Evolutionary conservation across 2,797 vertebrate species (phyloP).

Genomic region (Euthynnus affinis): DNA sequence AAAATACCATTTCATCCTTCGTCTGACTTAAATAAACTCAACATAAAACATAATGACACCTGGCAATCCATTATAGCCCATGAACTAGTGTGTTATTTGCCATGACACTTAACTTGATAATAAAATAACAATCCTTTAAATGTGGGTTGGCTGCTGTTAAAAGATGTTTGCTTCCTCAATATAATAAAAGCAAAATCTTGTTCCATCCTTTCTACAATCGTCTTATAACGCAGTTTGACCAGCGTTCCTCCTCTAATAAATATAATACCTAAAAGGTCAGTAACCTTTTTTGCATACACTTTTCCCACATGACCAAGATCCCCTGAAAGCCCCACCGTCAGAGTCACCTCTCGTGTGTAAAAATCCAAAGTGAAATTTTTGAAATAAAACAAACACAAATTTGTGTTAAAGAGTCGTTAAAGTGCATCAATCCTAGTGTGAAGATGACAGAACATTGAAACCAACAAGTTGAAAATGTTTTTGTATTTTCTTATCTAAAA

Average conservation of each 20-base stretch:
- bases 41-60: constrained; percentile 52
- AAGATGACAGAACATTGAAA: constrained; percentile 47
- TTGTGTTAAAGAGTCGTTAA: constrained; percentile 63
- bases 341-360: constrained; percentile 33
- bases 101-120: constrained; percentile 15
- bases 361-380: constrained; percentile 48
- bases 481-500: constrained; percentile 39
- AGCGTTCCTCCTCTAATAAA: constrained; percentile 73
- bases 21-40: constrained; percentile 66
- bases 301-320: constrained; percentile 40
- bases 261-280: constrained; percentile 75
- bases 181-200: constrained; percentile 34
- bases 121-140: constrained; percentile 53
- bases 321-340: constrained; percentile 33
- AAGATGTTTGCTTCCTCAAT: constrained; percentile 39
- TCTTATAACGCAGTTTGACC: constrained; percentile 48
- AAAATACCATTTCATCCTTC: constrained; percentile 39
- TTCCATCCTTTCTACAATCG: constrained; percentile 41
- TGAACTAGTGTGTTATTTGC: constrained; percentile 8
- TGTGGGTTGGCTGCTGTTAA: constrained; percentile 33
- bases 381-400: constrained; percentile 51
- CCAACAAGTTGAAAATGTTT: constrained; percentile 18
- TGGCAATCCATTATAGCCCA: constrained; percentile 30
- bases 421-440: constrained; percentile 75
- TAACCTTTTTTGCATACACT: constrained; percentile 61